A percentile compares a stretch with the other conserved stretches of the same genome.
These are phyloP conservation scores for Caenorhabditis sp. DNA, from an alignment of 2,888 invertebrate species.

Conservation along the genomic window DNA sequence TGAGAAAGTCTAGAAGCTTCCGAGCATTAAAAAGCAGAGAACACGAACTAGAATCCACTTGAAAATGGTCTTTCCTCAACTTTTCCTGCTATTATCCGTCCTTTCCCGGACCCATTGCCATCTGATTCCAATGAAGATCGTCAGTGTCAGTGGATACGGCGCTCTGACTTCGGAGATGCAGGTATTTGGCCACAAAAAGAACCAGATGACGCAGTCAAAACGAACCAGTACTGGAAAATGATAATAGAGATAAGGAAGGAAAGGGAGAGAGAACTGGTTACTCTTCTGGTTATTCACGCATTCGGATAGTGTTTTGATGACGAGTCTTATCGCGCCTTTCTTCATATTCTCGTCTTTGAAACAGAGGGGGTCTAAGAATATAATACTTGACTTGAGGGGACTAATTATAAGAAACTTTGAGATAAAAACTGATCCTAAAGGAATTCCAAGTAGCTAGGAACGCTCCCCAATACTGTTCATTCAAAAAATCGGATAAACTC, in stretches of 20 bases:
- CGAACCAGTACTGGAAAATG: background rate
- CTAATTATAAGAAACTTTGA: no score
- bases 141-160: slow-evolving; percentile 32
- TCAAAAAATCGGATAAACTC: no score
- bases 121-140: slow-evolving; percentile 14
- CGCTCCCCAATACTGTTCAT: no score
- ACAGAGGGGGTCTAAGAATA: background rate
- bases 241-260: background rate
- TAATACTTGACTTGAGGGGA: background rate
- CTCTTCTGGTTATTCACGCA: background rate
- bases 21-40: no score
- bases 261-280: slow-evolving; percentile 26
- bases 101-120: background rate
- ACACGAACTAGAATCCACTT: no score
- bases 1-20: background rate
- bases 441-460: no score
- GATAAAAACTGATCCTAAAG: no score
- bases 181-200: slow-evolving; percentile 2
- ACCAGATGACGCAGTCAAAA: background rate
- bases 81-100: background rate
- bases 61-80: background rate
- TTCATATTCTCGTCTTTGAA: background rate
- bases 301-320: background rate
- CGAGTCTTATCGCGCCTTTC: background rate
- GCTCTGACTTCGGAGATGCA: slow-evolving; percentile 19